phyloP scores from a whole-genome alignment of 2,888 invertebrate genomes.

The Clostera curtula region DNA sequence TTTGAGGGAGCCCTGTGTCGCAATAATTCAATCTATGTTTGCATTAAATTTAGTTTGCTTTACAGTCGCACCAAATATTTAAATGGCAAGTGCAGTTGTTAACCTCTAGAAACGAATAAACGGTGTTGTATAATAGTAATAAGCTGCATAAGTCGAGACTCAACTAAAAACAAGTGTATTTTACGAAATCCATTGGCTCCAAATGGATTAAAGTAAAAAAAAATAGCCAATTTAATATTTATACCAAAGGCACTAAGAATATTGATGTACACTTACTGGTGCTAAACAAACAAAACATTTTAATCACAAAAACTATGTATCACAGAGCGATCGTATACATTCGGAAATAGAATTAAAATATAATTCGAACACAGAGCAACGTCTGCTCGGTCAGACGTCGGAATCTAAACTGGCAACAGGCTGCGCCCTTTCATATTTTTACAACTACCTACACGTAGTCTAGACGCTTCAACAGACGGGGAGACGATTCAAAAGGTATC shows the following conservation, averaged over 20 bases:
- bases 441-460: slow-evolving; percentile 17
- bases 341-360: slow-evolving; percentile 5
- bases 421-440: slow-evolving; percentile 6
- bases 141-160: no score
- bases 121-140: no score
- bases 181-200: no score
- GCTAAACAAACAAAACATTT: slow-evolving; percentile 47
- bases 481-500: slow-evolving; percentile 3
- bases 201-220: no score
- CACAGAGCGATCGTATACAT: slow-evolving; percentile 15
- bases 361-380: slow-evolving; percentile 10
- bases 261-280: slow-evolving; percentile 53
- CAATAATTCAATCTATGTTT: no score
- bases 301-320: slow-evolving; percentile 17
- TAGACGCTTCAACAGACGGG: slow-evolving; percentile 14
- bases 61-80: no score
- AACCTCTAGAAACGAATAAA: no score
- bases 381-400: slow-evolving; percentile 4
- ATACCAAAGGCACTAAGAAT: not conserved
- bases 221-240: not conserved
- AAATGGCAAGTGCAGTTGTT: no score
- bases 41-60: no score
- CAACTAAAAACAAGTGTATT: no score
- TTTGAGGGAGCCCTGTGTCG: no score
- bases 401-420: slow-evolving; percentile 12